Conservation (phyloP, 37 sponge, comb jelly and placozoan genomes). For the Beroe forskalii region DNA sequence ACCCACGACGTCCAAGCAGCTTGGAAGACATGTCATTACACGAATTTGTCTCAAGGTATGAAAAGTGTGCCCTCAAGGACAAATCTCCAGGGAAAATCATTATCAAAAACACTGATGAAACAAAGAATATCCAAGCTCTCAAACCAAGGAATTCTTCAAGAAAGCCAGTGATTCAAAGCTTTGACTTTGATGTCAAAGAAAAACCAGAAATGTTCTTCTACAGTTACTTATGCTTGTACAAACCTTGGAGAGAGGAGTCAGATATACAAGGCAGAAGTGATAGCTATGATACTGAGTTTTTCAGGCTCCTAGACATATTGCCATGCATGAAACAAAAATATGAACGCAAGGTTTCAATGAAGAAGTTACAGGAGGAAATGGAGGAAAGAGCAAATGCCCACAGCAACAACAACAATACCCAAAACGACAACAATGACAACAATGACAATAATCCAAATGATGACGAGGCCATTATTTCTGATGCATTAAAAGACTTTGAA, state of each 20-base stretch:
- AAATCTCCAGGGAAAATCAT: not conserved
- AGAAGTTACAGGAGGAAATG: conserved; percentile 7
- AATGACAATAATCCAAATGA: not conserved
- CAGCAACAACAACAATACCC: not conserved
- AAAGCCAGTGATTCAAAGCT: not conserved
- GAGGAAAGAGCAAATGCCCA: not conserved
- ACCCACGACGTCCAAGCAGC: not conserved
- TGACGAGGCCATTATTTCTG: not conserved
- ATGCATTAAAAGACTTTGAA: not conserved
- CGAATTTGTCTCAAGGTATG: not conserved
- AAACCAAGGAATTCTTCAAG: not conserved
- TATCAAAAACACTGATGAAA: not conserved
- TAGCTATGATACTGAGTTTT: not conserved
- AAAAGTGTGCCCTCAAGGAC: not conserved
- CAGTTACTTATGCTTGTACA: not conserved
- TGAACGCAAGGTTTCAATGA: not conserved
- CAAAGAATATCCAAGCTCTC: not conserved
- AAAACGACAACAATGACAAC: not conserved
- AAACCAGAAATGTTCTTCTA: conserved; percentile 22
- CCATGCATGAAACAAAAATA: not conserved
- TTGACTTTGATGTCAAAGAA: not conserved
- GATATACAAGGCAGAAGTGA: conserved; percentile 10
- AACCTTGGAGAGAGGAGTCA: conserved; percentile 9
- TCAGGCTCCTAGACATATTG: not conserved
- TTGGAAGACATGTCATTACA: not conserved